Evolutionary conservation across 2,888 invertebrate genomes (phyloP), one percentile per base, ranked within the genome.

Genomic region (Nudaria mundana): DNA sequence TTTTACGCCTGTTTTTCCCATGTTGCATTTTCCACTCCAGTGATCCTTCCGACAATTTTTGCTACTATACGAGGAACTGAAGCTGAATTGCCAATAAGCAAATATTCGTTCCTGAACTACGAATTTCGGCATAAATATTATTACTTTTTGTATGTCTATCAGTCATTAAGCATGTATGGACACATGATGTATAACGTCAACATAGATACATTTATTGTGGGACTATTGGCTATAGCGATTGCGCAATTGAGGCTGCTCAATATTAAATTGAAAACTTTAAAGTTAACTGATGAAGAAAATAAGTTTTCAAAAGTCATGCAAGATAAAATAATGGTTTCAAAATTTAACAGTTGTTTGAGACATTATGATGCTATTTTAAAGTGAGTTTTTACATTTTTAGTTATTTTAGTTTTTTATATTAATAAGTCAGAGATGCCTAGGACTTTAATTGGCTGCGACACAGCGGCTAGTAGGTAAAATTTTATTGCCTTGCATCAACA

Each of bases 171-270:
- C 0, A 76, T 83, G 47, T 83, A 74, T 31, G 72, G 66, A 0
- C 82, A 85, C 37, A 79, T 85, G 85, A 69, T 61, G 36, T 83
- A 77, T 36, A 81, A 81, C 38, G 57, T 76, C 0, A 76, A 68
- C 24, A 56, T 73, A 2, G 85, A 85, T 56, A 53, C 76, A 0
- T 71, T 85, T 34, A 71, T 76, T 7, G 65, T 71, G 40, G 85
- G 86, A 1, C 38, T 84, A 5, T 46, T 85, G 12, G 18, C 66
- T 0, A 58, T 72, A 44, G 67, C 71, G 7, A 63, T 81, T 33
- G 58, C 48, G 3, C 83, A 84, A 37, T 46, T 84, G 8, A 71
- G 65, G 44, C 42, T 78, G 2, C 37, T 85, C 0, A 71, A 76
- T 23, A 44, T 53, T 8, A 71, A 78, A 25, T 50, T 85, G 3